Percentiles rank a stretch among this genome's conserved stretches.
phyloP scores from a whole-genome alignment of 2,797 vertebrate species.

The Phrynocephalus guinanensis region DNA sequence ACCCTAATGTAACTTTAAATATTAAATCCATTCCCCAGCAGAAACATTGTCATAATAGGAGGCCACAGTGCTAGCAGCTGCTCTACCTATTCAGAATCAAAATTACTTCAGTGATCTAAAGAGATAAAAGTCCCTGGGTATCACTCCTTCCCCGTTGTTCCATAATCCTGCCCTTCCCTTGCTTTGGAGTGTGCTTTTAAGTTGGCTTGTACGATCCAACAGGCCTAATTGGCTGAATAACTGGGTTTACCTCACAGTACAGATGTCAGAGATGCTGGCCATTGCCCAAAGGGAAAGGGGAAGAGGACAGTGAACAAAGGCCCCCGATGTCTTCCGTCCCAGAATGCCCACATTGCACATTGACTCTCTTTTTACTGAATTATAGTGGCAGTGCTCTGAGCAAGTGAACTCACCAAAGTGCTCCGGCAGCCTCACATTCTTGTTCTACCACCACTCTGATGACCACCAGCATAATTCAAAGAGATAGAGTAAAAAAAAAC shows the following conservation, averaged over 20 bases:
- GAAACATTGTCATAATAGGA: neutral
- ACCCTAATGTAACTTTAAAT: slow-evolving; percentile 10
- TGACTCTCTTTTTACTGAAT: slow-evolving; percentile 74
- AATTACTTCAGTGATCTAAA: slow-evolving; percentile 17
- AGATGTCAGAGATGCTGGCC: slow-evolving; percentile 66
- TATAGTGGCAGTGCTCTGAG: slow-evolving; percentile 80
- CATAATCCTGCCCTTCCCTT: slow-evolving; percentile 1
- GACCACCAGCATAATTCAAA: slow-evolving; percentile 80
- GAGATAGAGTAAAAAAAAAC: slow-evolving; percentile 78
- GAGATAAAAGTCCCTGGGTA: slow-evolving; percentile 4
- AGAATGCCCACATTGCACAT: slow-evolving; percentile 72
- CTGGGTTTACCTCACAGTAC: slow-evolving; percentile 56
- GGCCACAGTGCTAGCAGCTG: neutral
- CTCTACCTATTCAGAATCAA: slow-evolving; percentile 12
- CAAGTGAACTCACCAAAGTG: slow-evolving; percentile 73
- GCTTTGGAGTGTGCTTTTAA: accelerated
- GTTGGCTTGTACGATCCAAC: neutral
- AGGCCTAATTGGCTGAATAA: slow-evolving; percentile 31
- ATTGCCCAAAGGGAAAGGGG: slow-evolving; percentile 74
- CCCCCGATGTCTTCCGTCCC: slow-evolving; percentile 69
- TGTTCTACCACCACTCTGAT: slow-evolving; percentile 75
- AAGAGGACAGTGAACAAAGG: slow-evolving; percentile 73
- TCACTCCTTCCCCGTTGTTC: neutral
- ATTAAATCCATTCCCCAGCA: neutral
- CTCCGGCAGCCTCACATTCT: slow-evolving; percentile 68